phyloP scores from a whole-genome alignment of 1,140 invertebrate species.

The Maconellicoccus hirsutus region DNA sequence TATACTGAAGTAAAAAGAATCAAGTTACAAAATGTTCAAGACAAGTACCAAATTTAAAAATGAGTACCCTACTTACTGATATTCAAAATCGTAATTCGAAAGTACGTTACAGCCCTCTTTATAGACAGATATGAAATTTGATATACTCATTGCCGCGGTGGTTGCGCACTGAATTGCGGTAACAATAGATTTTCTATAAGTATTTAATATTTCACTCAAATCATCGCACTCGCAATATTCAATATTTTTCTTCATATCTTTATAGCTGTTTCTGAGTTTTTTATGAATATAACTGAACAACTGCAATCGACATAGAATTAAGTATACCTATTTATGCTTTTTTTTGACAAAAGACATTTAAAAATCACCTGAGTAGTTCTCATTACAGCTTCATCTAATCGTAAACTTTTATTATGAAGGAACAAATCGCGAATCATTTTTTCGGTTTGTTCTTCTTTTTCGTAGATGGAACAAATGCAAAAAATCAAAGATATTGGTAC shows the following conservation, averaged over 20 bases:
- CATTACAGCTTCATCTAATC: conserved; percentile 54
- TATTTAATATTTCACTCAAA: neutral
- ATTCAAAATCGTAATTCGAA: neutral
- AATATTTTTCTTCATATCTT: neutral
- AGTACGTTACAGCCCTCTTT: neutral
- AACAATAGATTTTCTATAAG: neutral
- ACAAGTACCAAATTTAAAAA: neutral
- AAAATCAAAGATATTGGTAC: conserved; percentile 70
- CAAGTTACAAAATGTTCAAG: neutral
- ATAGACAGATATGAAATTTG: neutral
- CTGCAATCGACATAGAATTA: neutral
- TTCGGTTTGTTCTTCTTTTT: conserved; percentile 45
- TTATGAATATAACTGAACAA: neutral
- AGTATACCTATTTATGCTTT: neutral
- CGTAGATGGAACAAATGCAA: conserved; percentile 63
- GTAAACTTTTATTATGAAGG: conserved; percentile 47
- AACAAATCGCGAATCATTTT: conserved; percentile 45
- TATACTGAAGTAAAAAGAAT: neutral
- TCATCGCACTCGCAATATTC: neutral
- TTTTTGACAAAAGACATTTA: conserved; percentile 33
- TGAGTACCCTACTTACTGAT: neutral
- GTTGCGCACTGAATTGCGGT: neutral
- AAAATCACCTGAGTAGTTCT: conserved; percentile 48
- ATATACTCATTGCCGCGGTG: neutral
- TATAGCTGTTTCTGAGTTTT: neutral